phyloP scores from a whole-genome alignment of 2,113 vertebrate genomes.

The Oxygymnocypris stewartii region DNA sequence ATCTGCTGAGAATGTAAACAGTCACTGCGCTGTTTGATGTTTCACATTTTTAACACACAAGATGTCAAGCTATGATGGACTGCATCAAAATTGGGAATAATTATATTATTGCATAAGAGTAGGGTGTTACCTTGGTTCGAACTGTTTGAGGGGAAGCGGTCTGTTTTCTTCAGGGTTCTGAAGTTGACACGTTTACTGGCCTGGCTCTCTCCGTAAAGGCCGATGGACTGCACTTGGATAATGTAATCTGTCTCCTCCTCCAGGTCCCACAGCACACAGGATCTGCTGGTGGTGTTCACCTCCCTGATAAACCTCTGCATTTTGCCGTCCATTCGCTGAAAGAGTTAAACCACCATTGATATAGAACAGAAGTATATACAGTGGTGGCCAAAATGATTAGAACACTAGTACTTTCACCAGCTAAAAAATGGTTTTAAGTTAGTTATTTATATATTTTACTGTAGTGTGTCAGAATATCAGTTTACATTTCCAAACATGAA shows the following conservation, averaged over 20 bases:
- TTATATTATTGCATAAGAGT: neutral
- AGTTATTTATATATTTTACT: too few species aligned
- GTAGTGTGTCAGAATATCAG: too few species aligned
- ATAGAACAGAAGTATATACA: neutral
- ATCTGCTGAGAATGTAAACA: neutral
- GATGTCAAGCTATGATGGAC: conserved; percentile 1
- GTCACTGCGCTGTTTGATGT: neutral
- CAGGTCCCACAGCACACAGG: conserved; percentile 95
- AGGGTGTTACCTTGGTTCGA: conserved; percentile 87
- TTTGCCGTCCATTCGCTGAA: conserved; percentile 90
- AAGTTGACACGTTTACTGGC: conserved; percentile 91
- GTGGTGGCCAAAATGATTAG: too few species aligned
- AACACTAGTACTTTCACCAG: too few species aligned
- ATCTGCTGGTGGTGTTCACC: conserved; percentile 94
- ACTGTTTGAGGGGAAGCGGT: conserved; percentile 90
- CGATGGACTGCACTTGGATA: conserved; percentile 94
- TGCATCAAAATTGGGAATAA: neutral
- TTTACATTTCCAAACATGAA: too few species aligned
- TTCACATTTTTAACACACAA: neutral
- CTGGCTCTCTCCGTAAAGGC: conserved; percentile 91
- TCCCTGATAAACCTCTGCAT: conserved; percentile 95
- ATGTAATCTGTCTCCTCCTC: conserved; percentile 94
- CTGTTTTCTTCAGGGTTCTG: conserved; percentile 90
- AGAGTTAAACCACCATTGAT: neutral
- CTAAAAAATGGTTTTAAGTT: too few species aligned